phyloP scores from a whole-genome alignment of 2,888 invertebrate species.

The Orthonychiurus folsomi region DNA sequence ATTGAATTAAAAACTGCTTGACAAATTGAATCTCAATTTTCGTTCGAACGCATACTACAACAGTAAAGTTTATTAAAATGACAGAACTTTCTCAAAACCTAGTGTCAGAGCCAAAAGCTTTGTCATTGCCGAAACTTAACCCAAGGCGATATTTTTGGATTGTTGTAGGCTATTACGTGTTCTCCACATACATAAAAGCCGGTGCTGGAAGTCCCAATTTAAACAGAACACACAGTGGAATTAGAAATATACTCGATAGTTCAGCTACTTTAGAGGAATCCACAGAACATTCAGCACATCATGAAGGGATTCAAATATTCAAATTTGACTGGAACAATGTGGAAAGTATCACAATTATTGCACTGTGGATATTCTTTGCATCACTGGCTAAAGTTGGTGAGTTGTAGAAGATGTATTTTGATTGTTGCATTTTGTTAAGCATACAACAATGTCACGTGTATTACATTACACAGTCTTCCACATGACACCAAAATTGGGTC shows the following conservation, averaged over 20 bases:
- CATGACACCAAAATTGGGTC: constrained; percentile 81
- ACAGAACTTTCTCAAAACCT: no score
- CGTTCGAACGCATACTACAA: no score
- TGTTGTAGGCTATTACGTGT: not conserved
- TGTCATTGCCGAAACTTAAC: no score
- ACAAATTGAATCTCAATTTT: no score
- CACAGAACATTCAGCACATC: not conserved
- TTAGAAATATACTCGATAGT: no score
- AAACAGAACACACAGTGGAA: not conserved
- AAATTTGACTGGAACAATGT: constrained; percentile 1
- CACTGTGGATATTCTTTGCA: not conserved
- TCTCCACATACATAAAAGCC: not conserved
- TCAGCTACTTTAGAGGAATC: not conserved
- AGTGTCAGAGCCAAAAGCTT: no score
- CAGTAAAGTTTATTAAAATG: no score
- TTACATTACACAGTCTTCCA: constrained; percentile 72
- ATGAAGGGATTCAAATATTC: not conserved
- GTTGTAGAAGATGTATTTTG: no score
- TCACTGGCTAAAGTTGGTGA: not conserved
- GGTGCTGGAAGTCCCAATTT: not conserved
- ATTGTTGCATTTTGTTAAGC: not conserved
- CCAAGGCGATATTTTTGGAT: not conserved
- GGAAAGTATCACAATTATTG: not conserved
- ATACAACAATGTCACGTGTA: constrained; percentile 42
- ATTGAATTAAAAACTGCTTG: no score